A percentile compares a stretch with the other conserved stretches of the same genome.
These are phyloP conservation scores for Adelphocoris suturalis DNA, from an alignment of 2,888 invertebrate genomes.

Conservation along the genomic window DNA sequence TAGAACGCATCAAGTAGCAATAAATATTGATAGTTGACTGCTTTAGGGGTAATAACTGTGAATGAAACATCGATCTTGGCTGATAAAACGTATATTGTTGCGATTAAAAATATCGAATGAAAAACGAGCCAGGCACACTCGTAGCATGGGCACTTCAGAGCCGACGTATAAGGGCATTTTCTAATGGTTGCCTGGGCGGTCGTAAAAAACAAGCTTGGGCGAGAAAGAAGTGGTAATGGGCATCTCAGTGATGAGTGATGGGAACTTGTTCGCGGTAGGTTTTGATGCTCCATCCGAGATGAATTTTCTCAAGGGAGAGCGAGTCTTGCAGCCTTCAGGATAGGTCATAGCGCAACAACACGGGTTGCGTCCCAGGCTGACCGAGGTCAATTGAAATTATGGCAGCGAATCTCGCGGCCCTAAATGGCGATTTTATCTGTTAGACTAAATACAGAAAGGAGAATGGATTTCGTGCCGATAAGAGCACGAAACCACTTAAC, in stretches of 20 bases:
- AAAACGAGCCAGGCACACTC: no score
- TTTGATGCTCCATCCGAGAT: background rate
- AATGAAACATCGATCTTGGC: no score
- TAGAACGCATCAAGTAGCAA: no score
- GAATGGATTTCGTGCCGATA: background rate
- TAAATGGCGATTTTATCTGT: slow-evolving; percentile 12
- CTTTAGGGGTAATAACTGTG: no score
- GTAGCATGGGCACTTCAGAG: no score
- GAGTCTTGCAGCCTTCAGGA: slow-evolving; percentile 15
- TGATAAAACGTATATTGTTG: no score
- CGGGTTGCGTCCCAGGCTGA: background rate
- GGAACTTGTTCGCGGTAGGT: slow-evolving; percentile 7
- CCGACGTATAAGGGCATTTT: slow-evolving; percentile 14
- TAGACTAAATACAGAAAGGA: slow-evolving; percentile 1
- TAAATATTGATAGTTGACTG: no score
- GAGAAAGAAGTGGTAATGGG: slow-evolving; percentile 22
- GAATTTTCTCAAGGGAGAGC: background rate
- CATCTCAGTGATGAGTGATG: background rate
- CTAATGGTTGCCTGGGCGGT: background rate
- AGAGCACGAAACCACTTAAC: background rate
- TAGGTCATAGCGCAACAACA: slow-evolving; percentile 29
- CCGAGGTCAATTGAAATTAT: slow-evolving; percentile 33
- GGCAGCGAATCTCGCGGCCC: background rate
- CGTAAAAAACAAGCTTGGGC: background rate
- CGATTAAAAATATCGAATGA: no score